phyloP scores from a whole-genome alignment of 2,888 invertebrate genomes.

The Sminthurides aquaticus region DNA sequence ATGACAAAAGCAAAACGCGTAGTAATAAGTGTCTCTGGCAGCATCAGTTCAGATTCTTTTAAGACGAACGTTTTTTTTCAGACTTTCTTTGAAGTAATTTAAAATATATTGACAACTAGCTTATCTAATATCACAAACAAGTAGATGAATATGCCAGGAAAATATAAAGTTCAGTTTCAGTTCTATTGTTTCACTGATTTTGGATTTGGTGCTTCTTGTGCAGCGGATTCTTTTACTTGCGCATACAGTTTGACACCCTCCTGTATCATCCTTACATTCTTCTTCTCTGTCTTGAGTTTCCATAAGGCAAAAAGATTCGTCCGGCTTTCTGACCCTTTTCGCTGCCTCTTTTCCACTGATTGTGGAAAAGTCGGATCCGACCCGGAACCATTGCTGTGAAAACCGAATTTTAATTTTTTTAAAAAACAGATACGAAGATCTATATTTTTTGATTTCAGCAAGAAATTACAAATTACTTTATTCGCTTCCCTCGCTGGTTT shows the following conservation, averaged over 20 bases:
- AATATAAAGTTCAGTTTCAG: too few species aligned
- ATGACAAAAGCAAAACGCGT: too few species aligned
- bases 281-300: slow-evolving; percentile 38
- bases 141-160: too few species aligned
- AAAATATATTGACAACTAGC: too few species aligned
- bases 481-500: neutral
- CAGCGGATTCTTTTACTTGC: slow-evolving; percentile 23
- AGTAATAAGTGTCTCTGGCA: too few species aligned
- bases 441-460: too few species aligned
- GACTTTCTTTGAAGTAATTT: too few species aligned
- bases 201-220: slow-evolving; percentile 2
- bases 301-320: slow-evolving; percentile 30
- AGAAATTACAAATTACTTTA: slow-evolving; percentile 4
- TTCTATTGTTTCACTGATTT: too few species aligned
- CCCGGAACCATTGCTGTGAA: slow-evolving; percentile 11
- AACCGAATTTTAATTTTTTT: neutral
- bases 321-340: neutral
- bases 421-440: neutral
- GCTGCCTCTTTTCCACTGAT: neutral
- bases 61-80: too few species aligned
- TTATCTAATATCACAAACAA: too few species aligned
- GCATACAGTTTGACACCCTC: slow-evolving; percentile 35
- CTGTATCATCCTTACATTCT: slow-evolving; percentile 28
- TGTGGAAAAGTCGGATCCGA: slow-evolving; percentile 1
- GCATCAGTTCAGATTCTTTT: too few species aligned